phyloP scores from a whole-genome alignment of 2,888 invertebrate genomes.

The Resseliella maxima region DNA sequence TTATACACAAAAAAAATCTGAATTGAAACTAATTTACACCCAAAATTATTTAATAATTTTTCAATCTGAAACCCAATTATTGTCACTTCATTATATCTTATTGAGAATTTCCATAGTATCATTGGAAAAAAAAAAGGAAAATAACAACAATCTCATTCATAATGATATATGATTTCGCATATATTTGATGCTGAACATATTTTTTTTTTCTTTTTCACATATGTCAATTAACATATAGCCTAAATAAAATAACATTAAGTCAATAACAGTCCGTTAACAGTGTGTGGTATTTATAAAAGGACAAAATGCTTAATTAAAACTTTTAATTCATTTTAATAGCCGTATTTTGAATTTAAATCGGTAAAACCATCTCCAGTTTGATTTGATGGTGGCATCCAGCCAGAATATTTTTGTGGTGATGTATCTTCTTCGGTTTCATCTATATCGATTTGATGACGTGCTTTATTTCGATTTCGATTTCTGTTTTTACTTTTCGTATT shows the following conservation, averaged over 20 bases:
- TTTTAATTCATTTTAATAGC: slow-evolving; percentile 72
- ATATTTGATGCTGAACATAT: neutral
- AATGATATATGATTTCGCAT: neutral
- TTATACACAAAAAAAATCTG: too few species aligned
- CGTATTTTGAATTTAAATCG: slow-evolving; percentile 80
- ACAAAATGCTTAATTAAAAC: neutral
- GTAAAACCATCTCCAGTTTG: slow-evolving; percentile 85
- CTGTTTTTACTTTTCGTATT: slow-evolving; percentile 61
- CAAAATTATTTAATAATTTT: too few species aligned
- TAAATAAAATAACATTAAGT: neutral
- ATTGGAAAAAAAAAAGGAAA: too few species aligned
- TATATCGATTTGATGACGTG: slow-evolving; percentile 64
- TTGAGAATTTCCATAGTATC: too few species aligned
- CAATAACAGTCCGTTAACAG: neutral
- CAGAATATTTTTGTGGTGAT: slow-evolving; percentile 74
- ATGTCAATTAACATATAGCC: too few species aligned
- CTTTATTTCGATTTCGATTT: slow-evolving; percentile 63
- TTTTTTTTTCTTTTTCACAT: too few species aligned
- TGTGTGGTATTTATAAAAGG: neutral
- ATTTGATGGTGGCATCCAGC: slow-evolving; percentile 81
- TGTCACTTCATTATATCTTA: too few species aligned
- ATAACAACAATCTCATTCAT: too few species aligned
- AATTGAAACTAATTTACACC: too few species aligned
- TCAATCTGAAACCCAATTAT: too few species aligned
- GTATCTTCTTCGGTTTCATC: slow-evolving; percentile 68